Evolutionary conservation across 37 sponge, comb jelly and placozoan genomes (phyloP).

Genomic region (Axinella damicornis): DNA sequence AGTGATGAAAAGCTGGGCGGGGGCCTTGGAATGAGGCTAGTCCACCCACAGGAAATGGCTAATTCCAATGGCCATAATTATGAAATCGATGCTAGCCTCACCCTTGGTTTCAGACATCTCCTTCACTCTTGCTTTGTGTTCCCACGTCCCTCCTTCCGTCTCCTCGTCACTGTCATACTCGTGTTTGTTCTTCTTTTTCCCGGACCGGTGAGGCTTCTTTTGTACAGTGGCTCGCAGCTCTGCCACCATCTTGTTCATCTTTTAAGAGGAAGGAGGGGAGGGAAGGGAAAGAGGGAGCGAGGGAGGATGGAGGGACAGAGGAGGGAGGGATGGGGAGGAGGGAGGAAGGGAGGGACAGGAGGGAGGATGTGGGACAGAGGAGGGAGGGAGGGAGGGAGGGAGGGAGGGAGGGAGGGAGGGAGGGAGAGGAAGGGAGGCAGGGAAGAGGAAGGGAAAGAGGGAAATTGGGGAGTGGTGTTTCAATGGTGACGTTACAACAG

Average conservation of each 20-base stretch:
- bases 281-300: not conserved
- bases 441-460: not conserved
- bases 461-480: not conserved
- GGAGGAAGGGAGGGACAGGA: not conserved
- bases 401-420: not conserved
- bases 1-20: no score
- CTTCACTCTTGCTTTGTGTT: constrained; percentile 84
- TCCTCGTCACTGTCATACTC: constrained; percentile 99
- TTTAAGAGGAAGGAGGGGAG: no score
- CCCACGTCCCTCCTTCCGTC: constrained; percentile 91
- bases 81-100: no score
- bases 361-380: not conserved
- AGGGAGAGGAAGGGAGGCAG: not conserved
- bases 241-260: constrained; percentile 71
- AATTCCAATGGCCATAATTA: no score
- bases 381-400: not conserved
- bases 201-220: not conserved
- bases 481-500: no score
- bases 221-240: constrained; percentile 35
- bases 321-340: not conserved
- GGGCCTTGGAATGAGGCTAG: no score
- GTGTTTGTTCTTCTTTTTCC: constrained; percentile 58
- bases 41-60: no score
- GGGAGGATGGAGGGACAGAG: not conserved
- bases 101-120: constrained; percentile 87